These are phyloP conservation scores for Oopsacas minuta DNA, from an alignment of 37 sponge, comb jelly and placozoan species.

Conservation along the genomic window DNA sequence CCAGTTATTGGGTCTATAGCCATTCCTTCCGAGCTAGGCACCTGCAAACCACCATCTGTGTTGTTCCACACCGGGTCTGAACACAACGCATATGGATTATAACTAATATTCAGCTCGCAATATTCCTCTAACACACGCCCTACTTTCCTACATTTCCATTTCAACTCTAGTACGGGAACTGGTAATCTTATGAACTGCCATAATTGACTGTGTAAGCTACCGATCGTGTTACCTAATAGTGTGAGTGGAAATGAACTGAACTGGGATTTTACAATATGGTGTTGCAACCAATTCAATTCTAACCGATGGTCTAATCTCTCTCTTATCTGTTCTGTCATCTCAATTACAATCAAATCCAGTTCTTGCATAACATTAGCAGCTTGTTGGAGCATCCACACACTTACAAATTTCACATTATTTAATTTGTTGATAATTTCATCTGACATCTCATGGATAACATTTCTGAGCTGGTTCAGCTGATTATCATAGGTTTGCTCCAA, in stretches of 20 bases:
- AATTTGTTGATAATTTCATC: not conserved
- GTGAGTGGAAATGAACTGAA: not conserved
- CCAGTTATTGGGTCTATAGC: not conserved
- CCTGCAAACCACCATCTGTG: not conserved
- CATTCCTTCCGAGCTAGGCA: not conserved
- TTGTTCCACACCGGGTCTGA: not conserved
- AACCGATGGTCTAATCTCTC: not conserved
- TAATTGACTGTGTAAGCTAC: not conserved
- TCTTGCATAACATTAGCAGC: not conserved
- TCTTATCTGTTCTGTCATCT: not conserved
- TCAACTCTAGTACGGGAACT: not conserved
- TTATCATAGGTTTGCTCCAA: not conserved
- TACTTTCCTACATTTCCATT: not conserved
- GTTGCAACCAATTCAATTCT: not conserved
- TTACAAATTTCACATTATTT: not conserved
- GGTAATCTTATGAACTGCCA: not conserved
- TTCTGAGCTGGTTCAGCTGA: not conserved
- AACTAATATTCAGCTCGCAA: not conserved
- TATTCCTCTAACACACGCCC: not conserved
- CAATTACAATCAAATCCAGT: not conserved
- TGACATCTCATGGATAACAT: not conserved
- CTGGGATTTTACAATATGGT: not conserved
- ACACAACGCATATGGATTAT: not conserved
- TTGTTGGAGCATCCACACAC: not conserved
- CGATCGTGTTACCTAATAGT: not conserved